phyloP scores from a whole-genome alignment of 2,888 invertebrate genomes.

The Isoperla grammatica region DNA sequence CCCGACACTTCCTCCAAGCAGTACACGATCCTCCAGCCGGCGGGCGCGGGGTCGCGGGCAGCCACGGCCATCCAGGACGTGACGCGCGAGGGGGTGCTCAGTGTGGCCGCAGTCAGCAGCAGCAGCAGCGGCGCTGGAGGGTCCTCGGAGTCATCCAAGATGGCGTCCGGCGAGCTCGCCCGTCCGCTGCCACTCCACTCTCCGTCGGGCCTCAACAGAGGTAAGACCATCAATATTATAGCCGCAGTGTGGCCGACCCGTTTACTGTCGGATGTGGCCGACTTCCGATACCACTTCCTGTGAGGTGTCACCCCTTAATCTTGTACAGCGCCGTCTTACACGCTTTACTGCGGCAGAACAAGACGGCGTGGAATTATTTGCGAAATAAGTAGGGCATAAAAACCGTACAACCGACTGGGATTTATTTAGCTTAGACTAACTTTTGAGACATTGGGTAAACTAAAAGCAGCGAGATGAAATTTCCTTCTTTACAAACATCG shows the following conservation, averaged over 20 bases:
- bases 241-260: conserved; percentile 12
- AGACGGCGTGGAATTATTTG: not conserved
- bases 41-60: conserved; percentile 71
- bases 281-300: not conserved
- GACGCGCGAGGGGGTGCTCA: conserved; percentile 58
- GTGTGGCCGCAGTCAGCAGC: conserved; percentile 49
- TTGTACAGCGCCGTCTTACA: too few species aligned
- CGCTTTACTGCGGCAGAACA: too few species aligned
- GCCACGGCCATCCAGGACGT: conserved; percentile 77
- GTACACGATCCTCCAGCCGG: conserved; percentile 82
- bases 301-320: too few species aligned
- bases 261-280: not conserved
- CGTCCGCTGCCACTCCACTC: conserved; percentile 46
- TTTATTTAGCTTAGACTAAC: conserved; percentile 3
- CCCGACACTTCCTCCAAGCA: conserved; percentile 59
- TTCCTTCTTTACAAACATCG: conserved; percentile 17
- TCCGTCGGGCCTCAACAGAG: conserved; percentile 71
- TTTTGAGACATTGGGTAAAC: conserved; percentile 13
- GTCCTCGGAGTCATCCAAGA: conserved; percentile 21
- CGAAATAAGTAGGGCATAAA: conserved; percentile 8
- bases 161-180: conserved; percentile 10
- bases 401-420: not conserved
- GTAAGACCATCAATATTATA: conserved; percentile 47
- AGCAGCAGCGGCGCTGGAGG: conserved; percentile 1
- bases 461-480: conserved; percentile 12